Conservation (phyloP, 2,113 vertebrate genomes). For the Oryzias javanicus region DNA sequence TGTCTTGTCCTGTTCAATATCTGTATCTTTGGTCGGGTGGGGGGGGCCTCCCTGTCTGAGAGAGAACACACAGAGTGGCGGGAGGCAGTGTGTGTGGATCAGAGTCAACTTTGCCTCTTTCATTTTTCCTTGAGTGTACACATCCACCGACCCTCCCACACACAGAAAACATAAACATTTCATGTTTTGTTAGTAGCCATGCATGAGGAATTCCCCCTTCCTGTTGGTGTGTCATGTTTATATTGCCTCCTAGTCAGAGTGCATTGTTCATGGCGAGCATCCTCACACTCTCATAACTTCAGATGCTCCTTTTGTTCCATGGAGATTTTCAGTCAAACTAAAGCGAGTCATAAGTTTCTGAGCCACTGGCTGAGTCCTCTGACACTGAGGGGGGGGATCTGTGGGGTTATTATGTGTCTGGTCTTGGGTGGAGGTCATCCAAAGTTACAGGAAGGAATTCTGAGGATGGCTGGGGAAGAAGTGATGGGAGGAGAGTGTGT, state of each 20-base stretch:
- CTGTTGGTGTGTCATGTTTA: conserved; percentile 44
- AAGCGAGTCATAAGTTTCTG: conserved; percentile 47
- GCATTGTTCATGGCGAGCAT: conserved; percentile 28
- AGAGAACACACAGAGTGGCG: conserved; percentile 30
- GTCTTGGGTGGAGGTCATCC: conserved; percentile 50
- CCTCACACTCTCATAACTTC: conserved; percentile 20
- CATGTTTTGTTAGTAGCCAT: conserved; percentile 64
- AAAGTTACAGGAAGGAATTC: conserved; percentile 56
- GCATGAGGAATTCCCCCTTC: conserved; percentile 49
- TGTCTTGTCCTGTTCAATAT: conserved; percentile 63
- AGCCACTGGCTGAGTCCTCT: conserved; percentile 48
- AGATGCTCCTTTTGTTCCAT: conserved; percentile 11
- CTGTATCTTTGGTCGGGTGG: conserved; percentile 36
- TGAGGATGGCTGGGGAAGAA: conserved; percentile 35
- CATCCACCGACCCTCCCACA: conserved; percentile 39
- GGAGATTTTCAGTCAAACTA: conserved; percentile 26
- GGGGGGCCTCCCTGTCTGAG: background rate
- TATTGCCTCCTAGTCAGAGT: conserved; percentile 32
- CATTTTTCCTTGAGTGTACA: conserved; percentile 18
- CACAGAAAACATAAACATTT: conserved; percentile 63
- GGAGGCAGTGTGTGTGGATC: conserved; percentile 43
- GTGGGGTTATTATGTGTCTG: conserved; percentile 53
- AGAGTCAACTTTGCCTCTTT: conserved; percentile 28
- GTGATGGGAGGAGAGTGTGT: conserved; percentile 19
- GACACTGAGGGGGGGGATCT: conserved; percentile 44